Percentiles rank a stretch among this genome's conserved stretches.
Conservation (phyloP, 2,113 vertebrate species). For the Boleophthalmus pectinirostris region DNA sequence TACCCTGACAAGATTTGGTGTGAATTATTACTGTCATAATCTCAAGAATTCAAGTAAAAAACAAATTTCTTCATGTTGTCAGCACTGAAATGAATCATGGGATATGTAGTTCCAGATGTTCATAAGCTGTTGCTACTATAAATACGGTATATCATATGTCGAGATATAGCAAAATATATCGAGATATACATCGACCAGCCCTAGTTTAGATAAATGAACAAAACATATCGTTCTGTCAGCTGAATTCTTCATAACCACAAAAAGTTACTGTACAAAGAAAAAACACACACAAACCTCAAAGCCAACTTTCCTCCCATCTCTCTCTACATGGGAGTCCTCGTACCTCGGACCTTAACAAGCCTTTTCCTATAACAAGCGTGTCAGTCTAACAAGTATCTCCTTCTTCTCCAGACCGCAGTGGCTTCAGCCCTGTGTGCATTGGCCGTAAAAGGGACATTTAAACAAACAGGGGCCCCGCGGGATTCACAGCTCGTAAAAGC, state of each 20-base stretch:
- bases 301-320: neutral
- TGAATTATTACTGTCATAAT: too few relatives aligned
- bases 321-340: constrained; percentile 17
- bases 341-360: constrained; percentile 23
- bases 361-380: constrained; percentile 30
- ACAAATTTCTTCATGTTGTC: too few relatives aligned
- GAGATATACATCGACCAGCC: too few relatives aligned
- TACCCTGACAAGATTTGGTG: too few relatives aligned
- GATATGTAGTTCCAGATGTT: too few relatives aligned
- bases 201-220: neutral
- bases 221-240: neutral
- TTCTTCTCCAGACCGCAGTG: constrained; percentile 5
- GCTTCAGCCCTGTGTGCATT: constrained; percentile 12
- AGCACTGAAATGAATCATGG: too few relatives aligned
- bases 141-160: too few relatives aligned
- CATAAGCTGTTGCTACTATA: too few relatives aligned
- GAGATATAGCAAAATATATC: too few relatives aligned
- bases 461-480: constrained; percentile 24
- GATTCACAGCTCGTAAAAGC: constrained; percentile 25
- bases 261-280: neutral
- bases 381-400: neutral
- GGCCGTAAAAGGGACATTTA: constrained; percentile 28
- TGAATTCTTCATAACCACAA: neutral
- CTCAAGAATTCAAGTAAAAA: too few relatives aligned
- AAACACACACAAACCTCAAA: neutral